These are phyloP conservation scores for Argentina silus DNA, from an alignment of 2,797 vertebrate genomes.

Conservation along the genomic window DNA sequence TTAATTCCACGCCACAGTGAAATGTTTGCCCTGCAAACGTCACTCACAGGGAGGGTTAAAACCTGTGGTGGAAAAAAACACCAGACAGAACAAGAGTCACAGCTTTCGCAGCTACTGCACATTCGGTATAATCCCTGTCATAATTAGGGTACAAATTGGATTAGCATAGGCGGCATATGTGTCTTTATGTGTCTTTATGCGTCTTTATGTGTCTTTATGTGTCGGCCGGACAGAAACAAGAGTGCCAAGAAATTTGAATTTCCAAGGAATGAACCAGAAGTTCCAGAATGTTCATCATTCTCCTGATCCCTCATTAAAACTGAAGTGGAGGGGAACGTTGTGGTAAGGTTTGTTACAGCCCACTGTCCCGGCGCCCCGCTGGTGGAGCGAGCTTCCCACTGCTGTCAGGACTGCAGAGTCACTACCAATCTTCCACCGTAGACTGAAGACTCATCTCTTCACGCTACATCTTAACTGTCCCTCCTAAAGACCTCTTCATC, in stretches of 20 bases:
- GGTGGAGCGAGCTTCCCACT: no score
- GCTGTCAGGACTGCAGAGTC: no score
- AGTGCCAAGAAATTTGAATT: conserved; percentile 41
- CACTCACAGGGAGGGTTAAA: conserved; percentile 48
- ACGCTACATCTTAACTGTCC: no score
- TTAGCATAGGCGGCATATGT: conserved; percentile 70
- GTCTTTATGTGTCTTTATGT: conserved; percentile 67
- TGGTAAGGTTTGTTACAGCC: no score
- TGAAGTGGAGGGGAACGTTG: conserved; percentile 27
- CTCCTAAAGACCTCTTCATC: no score
- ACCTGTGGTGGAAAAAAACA: conserved; percentile 63
- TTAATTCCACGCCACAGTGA: conserved; percentile 67
- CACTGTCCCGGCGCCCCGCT: no score
- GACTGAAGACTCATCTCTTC: no score
- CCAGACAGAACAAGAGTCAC: conserved; percentile 62
- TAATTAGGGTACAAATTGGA: conserved; percentile 77
- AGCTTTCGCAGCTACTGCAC: conserved; percentile 62
- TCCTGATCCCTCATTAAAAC: conserved; percentile 65
- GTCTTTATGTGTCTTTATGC: conserved; percentile 65
- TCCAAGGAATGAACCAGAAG: conserved; percentile 69
- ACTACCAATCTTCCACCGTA: no score
- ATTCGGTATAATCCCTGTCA: conserved; percentile 77
- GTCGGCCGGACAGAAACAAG: conserved; percentile 69
- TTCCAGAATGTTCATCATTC: conserved; percentile 34
- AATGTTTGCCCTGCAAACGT: conserved; percentile 53